Evolutionary conservation across 2,888 invertebrate species (phyloP).

Genomic region (Bellardia pandia): DNA sequence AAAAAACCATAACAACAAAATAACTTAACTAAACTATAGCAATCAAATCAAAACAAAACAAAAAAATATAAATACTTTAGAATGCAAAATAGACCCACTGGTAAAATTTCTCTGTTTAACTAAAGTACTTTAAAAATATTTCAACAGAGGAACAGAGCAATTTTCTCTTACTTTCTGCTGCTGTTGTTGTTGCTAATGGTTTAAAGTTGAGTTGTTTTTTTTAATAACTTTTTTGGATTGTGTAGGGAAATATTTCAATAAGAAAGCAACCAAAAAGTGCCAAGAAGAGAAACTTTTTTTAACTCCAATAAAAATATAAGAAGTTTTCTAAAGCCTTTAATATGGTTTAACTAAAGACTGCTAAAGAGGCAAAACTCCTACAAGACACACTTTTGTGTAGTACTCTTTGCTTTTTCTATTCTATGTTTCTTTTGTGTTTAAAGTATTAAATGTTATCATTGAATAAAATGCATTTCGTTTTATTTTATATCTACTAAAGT

Average conservation of each 20-base stretch:
- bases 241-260: conserved; percentile 38
- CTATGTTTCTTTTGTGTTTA: too few relatives aligned
- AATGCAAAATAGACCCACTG: conserved; percentile 66
- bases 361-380: conserved; percentile 1
- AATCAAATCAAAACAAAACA: conserved; percentile 18
- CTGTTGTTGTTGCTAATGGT: conserved; percentile 20
- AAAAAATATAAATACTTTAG: conserved; percentile 26
- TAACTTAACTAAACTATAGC: background rate
- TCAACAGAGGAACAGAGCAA: conserved; percentile 52
- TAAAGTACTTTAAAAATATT: conserved; percentile 59
- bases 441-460: background rate
- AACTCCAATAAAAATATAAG: conserved; percentile 38
- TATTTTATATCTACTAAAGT: background rate
- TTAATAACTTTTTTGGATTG: conserved; percentile 36
- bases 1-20: background rate
- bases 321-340: conserved; percentile 50
- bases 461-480: conserved; percentile 18
- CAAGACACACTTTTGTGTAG: background rate
- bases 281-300: conserved; percentile 34
- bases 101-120: conserved; percentile 55
- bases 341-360: conserved; percentile 10
- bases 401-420: background rate
- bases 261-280: conserved; percentile 15
- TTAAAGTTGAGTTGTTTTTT: conserved; percentile 37
- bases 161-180: conserved; percentile 32